These are phyloP conservation scores for Aspiorhynchus laticeps DNA, from an alignment of 2,113 vertebrate species.

Conservation along the genomic window DNA sequence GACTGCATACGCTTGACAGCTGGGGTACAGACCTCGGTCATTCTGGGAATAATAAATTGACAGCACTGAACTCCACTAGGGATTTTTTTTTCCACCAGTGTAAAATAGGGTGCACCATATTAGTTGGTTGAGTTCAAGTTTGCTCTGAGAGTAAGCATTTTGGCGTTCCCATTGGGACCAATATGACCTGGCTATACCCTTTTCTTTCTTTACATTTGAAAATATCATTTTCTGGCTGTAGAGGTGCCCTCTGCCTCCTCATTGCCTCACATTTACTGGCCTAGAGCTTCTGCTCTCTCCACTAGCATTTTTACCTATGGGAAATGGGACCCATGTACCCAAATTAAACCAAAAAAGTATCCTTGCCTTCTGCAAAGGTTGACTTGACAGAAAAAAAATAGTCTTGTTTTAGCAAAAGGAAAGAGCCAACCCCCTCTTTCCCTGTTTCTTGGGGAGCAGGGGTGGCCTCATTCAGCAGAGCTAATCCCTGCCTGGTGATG, in stretches of 20 bases:
- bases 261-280: constrained; percentile 23
- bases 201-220: constrained; percentile 24
- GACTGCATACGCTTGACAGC: constrained; percentile 4
- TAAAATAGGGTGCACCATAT: constrained; percentile 17
- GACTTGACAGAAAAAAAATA: neutral
- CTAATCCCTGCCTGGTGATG: constrained; percentile 46
- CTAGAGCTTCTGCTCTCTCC: constrained; percentile 21
- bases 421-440: neutral
- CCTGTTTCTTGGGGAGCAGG: constrained; percentile 43
- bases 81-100: constrained; percentile 6
- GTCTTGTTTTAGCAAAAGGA: constrained; percentile 27
- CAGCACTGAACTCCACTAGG: constrained; percentile 26
- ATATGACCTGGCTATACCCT: constrained; percentile 41
- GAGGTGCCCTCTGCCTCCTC: constrained; percentile 41
- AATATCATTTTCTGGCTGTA: constrained; percentile 23
- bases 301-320: constrained; percentile 8
- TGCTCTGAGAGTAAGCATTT: constrained; percentile 36
- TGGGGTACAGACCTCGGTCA: neutral
- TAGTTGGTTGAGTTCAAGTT: constrained; percentile 16
- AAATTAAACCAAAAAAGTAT: constrained; percentile 16
- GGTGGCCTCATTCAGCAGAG: constrained; percentile 37
- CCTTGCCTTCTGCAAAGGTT: neutral
- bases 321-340: constrained; percentile 13
- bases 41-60: constrained; percentile 22
- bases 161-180: constrained; percentile 5